Conservation (phyloP, 2,888 invertebrate genomes). For the Litoditis marina region DNA sequence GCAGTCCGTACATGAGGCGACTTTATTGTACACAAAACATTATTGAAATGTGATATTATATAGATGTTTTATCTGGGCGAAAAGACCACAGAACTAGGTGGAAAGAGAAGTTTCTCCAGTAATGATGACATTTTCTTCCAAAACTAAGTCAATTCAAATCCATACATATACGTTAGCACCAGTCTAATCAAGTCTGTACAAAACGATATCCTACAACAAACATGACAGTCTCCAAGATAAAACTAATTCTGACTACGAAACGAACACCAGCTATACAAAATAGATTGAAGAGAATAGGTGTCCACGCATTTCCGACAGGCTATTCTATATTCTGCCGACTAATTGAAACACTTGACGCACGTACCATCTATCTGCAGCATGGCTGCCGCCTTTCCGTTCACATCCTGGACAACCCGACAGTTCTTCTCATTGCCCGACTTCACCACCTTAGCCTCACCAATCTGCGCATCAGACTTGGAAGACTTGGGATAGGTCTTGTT, state of each 20-base stretch:
- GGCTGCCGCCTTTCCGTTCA: conserved; percentile 1
- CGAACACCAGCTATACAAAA: too few species aligned
- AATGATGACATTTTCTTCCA: neutral
- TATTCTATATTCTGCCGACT: neutral
- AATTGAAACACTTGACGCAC: neutral
- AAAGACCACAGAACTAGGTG: neutral
- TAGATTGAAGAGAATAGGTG: too few species aligned
- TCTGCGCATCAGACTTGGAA: conserved; percentile 4
- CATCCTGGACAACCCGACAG: conserved; percentile 12
- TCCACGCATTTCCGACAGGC: too few species aligned
- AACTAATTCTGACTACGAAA: too few species aligned
- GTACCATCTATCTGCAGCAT: conserved; percentile 24
- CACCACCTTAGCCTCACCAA: conserved; percentile 20
- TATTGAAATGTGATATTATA: too few species aligned
- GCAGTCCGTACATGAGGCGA: too few species aligned
- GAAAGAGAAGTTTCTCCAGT: neutral
- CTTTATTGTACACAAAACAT: too few species aligned
- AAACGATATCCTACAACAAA: too few species aligned
- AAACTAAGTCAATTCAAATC: neutral
- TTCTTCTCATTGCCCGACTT: conserved; percentile 23
- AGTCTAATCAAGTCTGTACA: too few species aligned
- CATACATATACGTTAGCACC: too few species aligned
- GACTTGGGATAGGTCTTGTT: conserved; percentile 13
- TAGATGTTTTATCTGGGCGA: too few species aligned
- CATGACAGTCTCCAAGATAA: too few species aligned